Percentiles rank a stretch among this genome's conserved stretches.
Evolutionary conservation across 2,888 invertebrate genomes (phyloP).

Genomic region (Cyaniris semiargus): DNA sequence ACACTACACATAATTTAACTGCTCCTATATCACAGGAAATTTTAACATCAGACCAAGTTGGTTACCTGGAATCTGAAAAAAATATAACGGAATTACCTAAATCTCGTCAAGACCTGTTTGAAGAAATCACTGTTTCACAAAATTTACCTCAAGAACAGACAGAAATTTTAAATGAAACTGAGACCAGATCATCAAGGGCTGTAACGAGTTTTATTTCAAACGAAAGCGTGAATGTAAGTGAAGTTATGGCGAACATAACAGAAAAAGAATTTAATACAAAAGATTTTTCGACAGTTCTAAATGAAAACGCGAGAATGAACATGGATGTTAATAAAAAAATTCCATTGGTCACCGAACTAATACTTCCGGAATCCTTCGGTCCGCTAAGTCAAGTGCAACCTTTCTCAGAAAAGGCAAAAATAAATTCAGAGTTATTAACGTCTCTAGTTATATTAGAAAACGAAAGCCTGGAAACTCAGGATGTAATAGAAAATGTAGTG

Average conservation of each 20-base stretch:
- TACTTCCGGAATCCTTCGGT: constrained; percentile 56
- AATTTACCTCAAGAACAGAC: constrained; percentile 75
- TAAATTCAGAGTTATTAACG: constrained; percentile 54
- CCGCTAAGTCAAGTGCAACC: constrained; percentile 51
- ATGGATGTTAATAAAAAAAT: constrained; percentile 76
- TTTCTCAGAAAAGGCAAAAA: constrained; percentile 60
- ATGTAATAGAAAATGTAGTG: constrained; percentile 48
- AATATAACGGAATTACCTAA: constrained; percentile 54
- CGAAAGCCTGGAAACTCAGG: constrained; percentile 69
- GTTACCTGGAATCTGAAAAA: constrained; percentile 49
- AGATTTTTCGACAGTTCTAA: constrained; percentile 52
- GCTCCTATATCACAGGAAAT: constrained; percentile 67
- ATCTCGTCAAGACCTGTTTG: constrained; percentile 59
- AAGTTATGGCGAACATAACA: constrained; percentile 62
- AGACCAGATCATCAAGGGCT: constrained; percentile 77
- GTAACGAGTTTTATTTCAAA: constrained; percentile 78
- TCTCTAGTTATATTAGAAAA: constrained; percentile 66
- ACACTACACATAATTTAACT: constrained; percentile 63
- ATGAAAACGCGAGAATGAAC: constrained; percentile 74
- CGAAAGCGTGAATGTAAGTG: constrained; percentile 82
- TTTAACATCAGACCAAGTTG: constrained; percentile 66
- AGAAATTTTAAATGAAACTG: constrained; percentile 74
- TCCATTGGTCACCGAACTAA: constrained; percentile 72
- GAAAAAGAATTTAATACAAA: constrained; percentile 73
- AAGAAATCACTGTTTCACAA: constrained; percentile 66